phyloP scores from a whole-genome alignment of 2,797 vertebrate species.

The Novumbra hubbsi region DNA sequence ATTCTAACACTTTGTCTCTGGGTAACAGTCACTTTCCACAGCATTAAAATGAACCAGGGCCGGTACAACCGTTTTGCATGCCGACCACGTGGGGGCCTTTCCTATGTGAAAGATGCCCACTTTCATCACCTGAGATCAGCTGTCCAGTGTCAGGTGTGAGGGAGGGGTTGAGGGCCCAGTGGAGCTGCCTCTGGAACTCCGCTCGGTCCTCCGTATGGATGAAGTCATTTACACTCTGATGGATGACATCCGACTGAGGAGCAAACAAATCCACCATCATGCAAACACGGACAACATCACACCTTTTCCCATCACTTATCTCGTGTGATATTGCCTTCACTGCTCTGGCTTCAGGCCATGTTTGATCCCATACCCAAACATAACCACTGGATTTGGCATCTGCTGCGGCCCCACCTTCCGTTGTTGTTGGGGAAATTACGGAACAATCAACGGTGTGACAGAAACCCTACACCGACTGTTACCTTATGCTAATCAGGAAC shows the following conservation, averaged over 20 bases:
- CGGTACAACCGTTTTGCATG: too few relatives aligned
- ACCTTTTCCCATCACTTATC: not conserved
- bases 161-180: constrained; percentile 77
- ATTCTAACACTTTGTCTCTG: too few relatives aligned
- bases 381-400: constrained; percentile 54
- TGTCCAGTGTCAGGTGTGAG: constrained; percentile 63
- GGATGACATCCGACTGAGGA: constrained; percentile 81
- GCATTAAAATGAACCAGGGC: too few relatives aligned
- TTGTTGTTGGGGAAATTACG: constrained; percentile 52
- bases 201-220: constrained; percentile 83
- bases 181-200: constrained; percentile 82
- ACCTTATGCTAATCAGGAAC: constrained; percentile 15
- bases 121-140: constrained; percentile 70
- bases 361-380: constrained; percentile 37
- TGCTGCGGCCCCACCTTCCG: constrained; percentile 37
- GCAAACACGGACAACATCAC: not conserved
- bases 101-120: too few relatives aligned
- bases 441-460: constrained; percentile 47
- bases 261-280: not conserved
- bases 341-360: not conserved
- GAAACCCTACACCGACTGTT: constrained; percentile 43
- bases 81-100: too few relatives aligned
- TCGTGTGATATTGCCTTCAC: not conserved
- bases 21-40: too few relatives aligned
- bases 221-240: constrained; percentile 84